A percentile compares a stretch with the other conserved stretches of the same genome.
phyloP scores from a whole-genome alignment of 2,113 vertebrate genomes.

The Poeciliopsis retropinna region DNA sequence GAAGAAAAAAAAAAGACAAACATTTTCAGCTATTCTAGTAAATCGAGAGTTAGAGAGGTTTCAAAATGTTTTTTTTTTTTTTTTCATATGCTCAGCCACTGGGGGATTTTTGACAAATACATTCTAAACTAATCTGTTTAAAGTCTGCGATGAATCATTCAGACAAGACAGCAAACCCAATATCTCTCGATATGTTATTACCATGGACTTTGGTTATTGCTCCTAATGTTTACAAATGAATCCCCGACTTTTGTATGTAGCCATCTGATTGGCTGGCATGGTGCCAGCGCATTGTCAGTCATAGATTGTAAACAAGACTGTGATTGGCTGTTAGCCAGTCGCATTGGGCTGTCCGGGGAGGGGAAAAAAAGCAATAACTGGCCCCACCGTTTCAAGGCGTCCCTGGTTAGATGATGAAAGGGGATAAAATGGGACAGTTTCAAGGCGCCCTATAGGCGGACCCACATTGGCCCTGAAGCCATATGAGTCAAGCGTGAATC shows the following conservation, averaged over 20 bases:
- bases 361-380: constrained; percentile 87
- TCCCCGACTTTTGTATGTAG: constrained; percentile 25
- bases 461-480: constrained; percentile 85
- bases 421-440: constrained; percentile 89
- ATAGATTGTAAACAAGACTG: constrained; percentile 95
- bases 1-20: not conserved
- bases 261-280: constrained; percentile 86
- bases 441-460: constrained; percentile 88
- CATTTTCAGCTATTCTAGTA: not conserved
- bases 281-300: constrained; percentile 89
- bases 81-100: not conserved
- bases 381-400: constrained; percentile 91
- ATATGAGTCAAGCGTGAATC: constrained; percentile 88
- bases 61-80: not conserved
- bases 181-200: constrained; percentile 44
- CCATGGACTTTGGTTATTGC: constrained; percentile 54
- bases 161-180: constrained; percentile 42
- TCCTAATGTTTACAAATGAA: constrained; percentile 69
- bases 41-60: not conserved
- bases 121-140: constrained; percentile 32
- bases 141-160: constrained; percentile 19
- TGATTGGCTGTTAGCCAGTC: constrained; percentile 96
- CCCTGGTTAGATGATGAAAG: constrained; percentile 89
- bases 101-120: constrained; percentile 15
- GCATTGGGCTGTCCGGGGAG: constrained; percentile 86